A percentile compares a stretch with the other conserved stretches of the same genome.
These are phyloP conservation scores for Cynopterus brachyotis DNA, from an alignment of 2,113 vertebrate species.

Conservation along the genomic window DNA sequence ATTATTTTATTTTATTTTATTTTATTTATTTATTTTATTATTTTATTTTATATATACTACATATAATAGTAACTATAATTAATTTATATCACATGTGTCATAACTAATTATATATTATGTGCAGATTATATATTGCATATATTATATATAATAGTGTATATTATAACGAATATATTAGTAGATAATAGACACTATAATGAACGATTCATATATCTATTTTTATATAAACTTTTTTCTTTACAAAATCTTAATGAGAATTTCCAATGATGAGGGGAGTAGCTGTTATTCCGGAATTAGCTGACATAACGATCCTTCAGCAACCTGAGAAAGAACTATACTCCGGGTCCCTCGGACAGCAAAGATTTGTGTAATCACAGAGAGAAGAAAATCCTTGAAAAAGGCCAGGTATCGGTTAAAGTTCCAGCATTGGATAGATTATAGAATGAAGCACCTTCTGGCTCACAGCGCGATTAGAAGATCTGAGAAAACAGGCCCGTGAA, in stretches of 20 bases:
- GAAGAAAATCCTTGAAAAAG: constrained; percentile 53
- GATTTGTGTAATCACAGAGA: constrained; percentile 55
- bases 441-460: constrained; percentile 58
- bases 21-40: too few species aligned
- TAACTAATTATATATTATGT: background rate
- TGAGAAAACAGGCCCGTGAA: constrained; percentile 60
- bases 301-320: background rate
- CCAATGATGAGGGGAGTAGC: background rate
- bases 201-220: background rate
- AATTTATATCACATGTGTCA: background rate
- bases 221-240: background rate
- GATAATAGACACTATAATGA: background rate
- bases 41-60: too few species aligned
- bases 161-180: background rate
- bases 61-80: too few species aligned
- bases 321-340: background rate
- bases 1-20: too few species aligned
- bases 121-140: background rate
- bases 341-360: background rate
- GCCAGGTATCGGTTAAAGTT: constrained; percentile 39
- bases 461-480: constrained; percentile 60
- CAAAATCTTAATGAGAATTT: background rate
- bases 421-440: constrained; percentile 38
- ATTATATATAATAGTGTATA: background rate
- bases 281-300: background rate